Base-by-base conservation (phyloP, 2,888 invertebrate genomes). In the Eupithecia vulgata region DNA sequence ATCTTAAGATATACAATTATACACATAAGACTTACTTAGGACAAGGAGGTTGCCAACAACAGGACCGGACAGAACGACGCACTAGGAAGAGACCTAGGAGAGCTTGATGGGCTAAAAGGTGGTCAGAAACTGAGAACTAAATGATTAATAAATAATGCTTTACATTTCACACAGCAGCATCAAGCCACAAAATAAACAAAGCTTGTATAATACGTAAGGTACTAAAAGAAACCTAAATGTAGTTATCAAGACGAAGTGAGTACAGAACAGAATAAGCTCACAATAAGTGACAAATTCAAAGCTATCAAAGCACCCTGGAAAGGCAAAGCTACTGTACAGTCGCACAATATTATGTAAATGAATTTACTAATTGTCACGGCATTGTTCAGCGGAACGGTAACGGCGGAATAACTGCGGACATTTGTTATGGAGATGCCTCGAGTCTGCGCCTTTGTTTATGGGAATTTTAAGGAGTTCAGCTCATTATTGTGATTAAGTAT, bases 341-440 rank as follows among this genome's bases (percentile, higher is more conserved):
- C 37, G 21, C 40, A 21, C 74, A 73, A 74, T 73, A 80, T 81
- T 81, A 80, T 79, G 77, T 78, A 76, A 80, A 81, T 81, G 76
- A 79, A 80, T 77, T 77, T 75, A 74, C 72, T 80, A 80, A 80
- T 81, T 80, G 77, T 76, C 73, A 64, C 77, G 74, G 79, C 64
- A 78, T 78, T 80, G 79, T 79, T 73, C 62, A 61, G 1, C n/a
- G 35, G 37, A 64, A 35, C 62, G 62, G 35, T 37, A n/a, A 64
- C 62, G 34, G 62, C 62, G 62, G 62, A 37, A 37, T 64, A 75
- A 79, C 74, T 77, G 75, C 68, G 69, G 70, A 73, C 73, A 72
- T 79, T 78, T 71, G 74, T 75, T 74, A 76, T 66, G 67, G 68
- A 59, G 68, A 78, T 65, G 72, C 34, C n/a, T 30, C 52, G 70